A percentile compares a stretch with the other conserved stretches of the same genome.
Conservation (phyloP, 2,888 invertebrate species). For the Lysandra bellargus region DNA sequence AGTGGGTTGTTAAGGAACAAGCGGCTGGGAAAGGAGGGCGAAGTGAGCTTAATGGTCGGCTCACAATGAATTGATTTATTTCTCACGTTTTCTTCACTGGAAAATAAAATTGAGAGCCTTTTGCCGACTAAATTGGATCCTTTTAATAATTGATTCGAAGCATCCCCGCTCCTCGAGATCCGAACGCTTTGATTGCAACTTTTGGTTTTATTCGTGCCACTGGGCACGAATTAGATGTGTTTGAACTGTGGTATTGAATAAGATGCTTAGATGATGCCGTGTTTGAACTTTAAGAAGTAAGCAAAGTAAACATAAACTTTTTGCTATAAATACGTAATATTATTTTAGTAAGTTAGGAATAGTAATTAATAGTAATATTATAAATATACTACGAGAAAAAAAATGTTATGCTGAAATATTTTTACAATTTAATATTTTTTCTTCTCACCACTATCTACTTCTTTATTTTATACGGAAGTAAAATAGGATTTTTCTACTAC, state of each 20-base stretch:
- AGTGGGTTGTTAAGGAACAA: conserved; percentile 29
- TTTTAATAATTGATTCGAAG: conserved; percentile 48
- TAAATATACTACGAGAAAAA: no score
- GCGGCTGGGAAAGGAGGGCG: conserved; percentile 26
- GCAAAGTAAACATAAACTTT: no score
- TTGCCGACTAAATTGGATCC: conserved; percentile 54
- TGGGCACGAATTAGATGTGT: background rate
- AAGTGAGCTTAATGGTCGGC: conserved; percentile 34
- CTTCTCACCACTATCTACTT: background rate
- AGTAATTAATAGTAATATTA: no score
- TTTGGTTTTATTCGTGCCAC: background rate
- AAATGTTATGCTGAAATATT: no score
- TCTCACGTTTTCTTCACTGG: conserved; percentile 33
- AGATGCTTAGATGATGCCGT: background rate
- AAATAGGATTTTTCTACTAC: background rate
- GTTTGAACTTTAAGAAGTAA: background rate
- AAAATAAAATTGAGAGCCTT: conserved; percentile 40
- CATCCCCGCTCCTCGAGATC: background rate
- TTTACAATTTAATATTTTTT: background rate
- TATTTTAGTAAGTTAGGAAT: no score
- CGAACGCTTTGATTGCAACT: conserved; percentile 20
- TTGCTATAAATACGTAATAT: no score
- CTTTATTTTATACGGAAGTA: no score
- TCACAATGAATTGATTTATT: conserved; percentile 36
- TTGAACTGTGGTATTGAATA: background rate